These are phyloP conservation scores for Ranitomeya imitator DNA, from an alignment of 2,113 vertebrate genomes.

Conservation along the genomic window DNA sequence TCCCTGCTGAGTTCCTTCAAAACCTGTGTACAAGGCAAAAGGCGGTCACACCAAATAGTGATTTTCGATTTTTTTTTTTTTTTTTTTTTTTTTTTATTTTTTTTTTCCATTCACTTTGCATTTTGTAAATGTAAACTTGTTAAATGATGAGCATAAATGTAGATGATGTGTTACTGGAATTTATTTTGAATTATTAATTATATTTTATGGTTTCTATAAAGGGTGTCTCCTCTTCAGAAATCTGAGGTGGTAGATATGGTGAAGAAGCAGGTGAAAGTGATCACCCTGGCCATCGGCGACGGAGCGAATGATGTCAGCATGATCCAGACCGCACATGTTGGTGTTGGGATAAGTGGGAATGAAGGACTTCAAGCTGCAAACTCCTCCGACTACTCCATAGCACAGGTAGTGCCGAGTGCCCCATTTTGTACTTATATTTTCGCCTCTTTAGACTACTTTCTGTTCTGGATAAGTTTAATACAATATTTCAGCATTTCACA, in stretches of 20 bases:
- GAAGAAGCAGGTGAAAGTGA: slow-evolving; percentile 96
- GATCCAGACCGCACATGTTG: slow-evolving; percentile 97
- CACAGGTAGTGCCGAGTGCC: slow-evolving; percentile 77
- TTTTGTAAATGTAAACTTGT: no score
- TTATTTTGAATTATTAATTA: background rate
- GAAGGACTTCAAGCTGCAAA: slow-evolving; percentile 97
- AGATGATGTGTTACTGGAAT: no score
- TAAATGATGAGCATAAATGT: no score
- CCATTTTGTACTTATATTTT: background rate
- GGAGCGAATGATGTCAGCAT: slow-evolving; percentile 98
- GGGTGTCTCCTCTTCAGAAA: slow-evolving; percentile 97
- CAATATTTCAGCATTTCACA: background rate
- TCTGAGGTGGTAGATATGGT: slow-evolving; percentile 99
- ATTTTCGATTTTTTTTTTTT: background rate
- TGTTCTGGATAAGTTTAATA: background rate
- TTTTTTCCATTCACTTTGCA: background rate
- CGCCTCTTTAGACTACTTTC: background rate
- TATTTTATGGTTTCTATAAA: slow-evolving; percentile 62
- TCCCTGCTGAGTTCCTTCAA: no score
- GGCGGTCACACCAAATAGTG: no score
- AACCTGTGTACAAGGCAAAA: no score
- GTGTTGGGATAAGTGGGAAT: slow-evolving; percentile 95
- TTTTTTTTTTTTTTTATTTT: background rate
- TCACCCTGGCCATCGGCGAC: slow-evolving; percentile 94
- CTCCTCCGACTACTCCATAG: slow-evolving; percentile 99